These are phyloP conservation scores for Mycteria americana DNA, from an alignment of 2,797 vertebrate species.

Conservation along the genomic window DNA sequence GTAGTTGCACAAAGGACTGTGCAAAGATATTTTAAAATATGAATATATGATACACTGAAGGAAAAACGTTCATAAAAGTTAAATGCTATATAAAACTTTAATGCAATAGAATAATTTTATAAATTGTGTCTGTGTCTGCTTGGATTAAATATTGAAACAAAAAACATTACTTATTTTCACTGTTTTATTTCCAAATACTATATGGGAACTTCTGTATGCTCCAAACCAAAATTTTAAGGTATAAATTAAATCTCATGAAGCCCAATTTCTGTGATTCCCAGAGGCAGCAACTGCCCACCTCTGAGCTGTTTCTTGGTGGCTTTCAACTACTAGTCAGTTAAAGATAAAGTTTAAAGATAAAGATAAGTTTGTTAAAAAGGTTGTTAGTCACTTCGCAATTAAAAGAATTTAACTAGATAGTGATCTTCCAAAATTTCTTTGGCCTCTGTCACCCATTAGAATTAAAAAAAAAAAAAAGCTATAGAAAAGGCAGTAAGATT, in stretches of 20 bases:
- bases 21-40: constrained; percentile 74
- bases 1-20: constrained; percentile 68
- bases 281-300: neutral
- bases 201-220: neutral
- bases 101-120: constrained; percentile 78
- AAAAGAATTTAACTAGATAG: neutral
- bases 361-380: neutral
- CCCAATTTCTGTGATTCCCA: neutral
- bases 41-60: constrained; percentile 69
- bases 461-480: neutral
- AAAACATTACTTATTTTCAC: constrained; percentile 40
- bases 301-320: neutral
- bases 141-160: constrained; percentile 63
- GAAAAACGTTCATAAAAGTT: constrained; percentile 65
- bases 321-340: neutral
- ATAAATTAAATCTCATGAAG: neutral
- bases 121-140: constrained; percentile 65
- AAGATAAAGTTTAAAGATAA: too few species aligned
- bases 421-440: neutral
- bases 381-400: neutral
- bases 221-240: neutral
- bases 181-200: constrained; percentile 54
- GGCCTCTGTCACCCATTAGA: neutral
- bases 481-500: neutral
- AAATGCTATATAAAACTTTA: constrained; percentile 71